phyloP scores from a whole-genome alignment of 2,888 invertebrate species.

The Eristalis arbustorum region DNA sequence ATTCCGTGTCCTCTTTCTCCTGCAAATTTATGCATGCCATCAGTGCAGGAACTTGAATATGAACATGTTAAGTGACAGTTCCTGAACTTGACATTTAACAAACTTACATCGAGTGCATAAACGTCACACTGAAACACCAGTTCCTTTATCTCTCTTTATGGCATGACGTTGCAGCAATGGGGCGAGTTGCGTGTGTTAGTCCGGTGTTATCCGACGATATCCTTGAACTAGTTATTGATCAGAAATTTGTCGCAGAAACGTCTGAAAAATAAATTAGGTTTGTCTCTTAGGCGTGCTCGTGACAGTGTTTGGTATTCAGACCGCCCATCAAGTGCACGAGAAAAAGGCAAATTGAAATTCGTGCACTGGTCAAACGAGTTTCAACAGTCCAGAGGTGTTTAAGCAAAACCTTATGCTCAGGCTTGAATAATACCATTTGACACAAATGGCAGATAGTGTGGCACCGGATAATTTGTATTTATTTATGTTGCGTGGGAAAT shows the following conservation, averaged over 20 bases:
- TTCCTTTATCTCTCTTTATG: neutral
- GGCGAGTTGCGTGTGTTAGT: neutral
- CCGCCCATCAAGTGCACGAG: neutral
- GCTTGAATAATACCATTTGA: neutral
- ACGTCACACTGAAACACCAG: neutral
- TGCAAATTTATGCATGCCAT: neutral
- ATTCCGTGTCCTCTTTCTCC: neutral
- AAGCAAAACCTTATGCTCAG: neutral
- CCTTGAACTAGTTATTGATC: conserved; percentile 28
- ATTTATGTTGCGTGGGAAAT: neutral
- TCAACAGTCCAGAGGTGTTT: neutral
- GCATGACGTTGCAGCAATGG: neutral
- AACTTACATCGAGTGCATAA: neutral
- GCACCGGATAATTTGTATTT: neutral
- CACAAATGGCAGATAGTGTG: neutral
- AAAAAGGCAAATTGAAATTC: neutral
- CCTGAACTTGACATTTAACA: conserved; percentile 58
- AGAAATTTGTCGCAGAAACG: neutral
- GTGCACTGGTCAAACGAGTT: conserved; percentile 20
- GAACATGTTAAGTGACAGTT: conserved; percentile 25
- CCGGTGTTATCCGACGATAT: neutral
- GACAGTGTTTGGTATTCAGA: conserved; percentile 17
- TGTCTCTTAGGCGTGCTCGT: neutral
- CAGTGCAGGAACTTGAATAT: neutral
- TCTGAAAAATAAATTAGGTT: neutral